Evolutionary conservation across 2,888 invertebrate species (phyloP).

Genomic region (Vanessa cardui): DNA sequence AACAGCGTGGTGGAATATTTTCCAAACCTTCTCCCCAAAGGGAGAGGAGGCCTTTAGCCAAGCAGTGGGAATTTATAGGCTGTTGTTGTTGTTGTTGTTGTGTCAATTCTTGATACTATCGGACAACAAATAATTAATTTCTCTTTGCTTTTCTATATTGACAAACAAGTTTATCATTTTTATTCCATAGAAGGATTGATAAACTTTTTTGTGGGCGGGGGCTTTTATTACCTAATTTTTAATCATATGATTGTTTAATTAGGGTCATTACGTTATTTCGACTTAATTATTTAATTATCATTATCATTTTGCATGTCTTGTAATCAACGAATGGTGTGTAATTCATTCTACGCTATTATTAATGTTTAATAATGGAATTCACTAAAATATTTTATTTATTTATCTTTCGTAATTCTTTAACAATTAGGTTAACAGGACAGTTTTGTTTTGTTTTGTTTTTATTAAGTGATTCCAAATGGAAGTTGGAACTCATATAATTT

Average conservation of each 20-base stretch:
- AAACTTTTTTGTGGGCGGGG: conserved; percentile 11
- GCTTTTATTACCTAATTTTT: conserved; percentile 1
- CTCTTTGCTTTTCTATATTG: neutral
- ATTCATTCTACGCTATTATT: neutral
- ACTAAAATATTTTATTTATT: neutral
- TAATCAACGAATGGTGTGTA: neutral
- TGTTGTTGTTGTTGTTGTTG: too few species aligned
- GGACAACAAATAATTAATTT: too few species aligned
- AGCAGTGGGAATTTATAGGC: too few species aligned
- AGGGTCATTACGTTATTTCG: conserved; percentile 23
- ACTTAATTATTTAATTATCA: conserved; percentile 20
- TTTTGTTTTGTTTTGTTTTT: too few species aligned
- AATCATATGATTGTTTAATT: neutral
- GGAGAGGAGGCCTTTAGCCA: too few species aligned
- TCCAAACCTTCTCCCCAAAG: too few species aligned
- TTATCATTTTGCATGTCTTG: conserved; percentile 17
- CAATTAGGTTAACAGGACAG: too few species aligned
- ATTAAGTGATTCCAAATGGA: too few species aligned
- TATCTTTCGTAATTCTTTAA: neutral
- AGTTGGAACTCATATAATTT: neutral
- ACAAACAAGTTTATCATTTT: neutral
- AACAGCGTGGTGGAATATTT: too few species aligned
- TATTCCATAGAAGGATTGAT: neutral
- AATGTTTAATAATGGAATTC: neutral
- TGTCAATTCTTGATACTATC: too few species aligned